These are phyloP conservation scores for Tetraneura akinire DNA, from an alignment of 1,140 invertebrate genomes.

Conservation along the genomic window DNA sequence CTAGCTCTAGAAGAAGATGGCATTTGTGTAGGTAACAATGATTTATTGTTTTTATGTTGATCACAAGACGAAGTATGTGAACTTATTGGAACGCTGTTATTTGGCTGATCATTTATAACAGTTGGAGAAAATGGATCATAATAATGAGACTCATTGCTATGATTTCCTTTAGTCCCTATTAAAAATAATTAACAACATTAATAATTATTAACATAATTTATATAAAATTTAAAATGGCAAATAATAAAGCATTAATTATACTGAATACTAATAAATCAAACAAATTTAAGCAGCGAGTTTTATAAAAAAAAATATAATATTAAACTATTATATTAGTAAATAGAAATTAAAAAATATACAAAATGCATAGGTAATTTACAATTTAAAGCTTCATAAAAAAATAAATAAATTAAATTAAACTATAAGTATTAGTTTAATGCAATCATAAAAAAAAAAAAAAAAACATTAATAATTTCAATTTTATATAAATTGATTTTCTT, in stretches of 20 bases:
- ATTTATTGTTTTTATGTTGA: constrained; percentile 58
- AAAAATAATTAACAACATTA: not conserved
- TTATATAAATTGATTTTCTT: too few relatives aligned
- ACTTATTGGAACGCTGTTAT: constrained; percentile 19
- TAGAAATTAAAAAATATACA: not conserved
- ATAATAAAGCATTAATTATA: not conserved
- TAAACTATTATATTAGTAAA: not conserved
- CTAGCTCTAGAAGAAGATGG: constrained; percentile 73
- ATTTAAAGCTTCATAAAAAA: not conserved
- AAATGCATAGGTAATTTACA: not conserved
- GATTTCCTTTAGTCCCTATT: constrained; percentile 43
- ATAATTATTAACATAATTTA: not conserved
- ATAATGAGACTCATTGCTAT: constrained; percentile 38
- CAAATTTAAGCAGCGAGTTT: not conserved
- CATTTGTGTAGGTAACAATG: constrained; percentile 66
- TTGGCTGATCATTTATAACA: constrained; percentile 19
- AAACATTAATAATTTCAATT: too few relatives aligned
- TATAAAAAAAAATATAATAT: not conserved
- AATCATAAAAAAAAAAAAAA: too few relatives aligned
- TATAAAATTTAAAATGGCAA: not conserved
- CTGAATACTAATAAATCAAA: not conserved
- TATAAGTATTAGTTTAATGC: too few relatives aligned
- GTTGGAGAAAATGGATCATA: constrained; percentile 44
- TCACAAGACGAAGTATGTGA: constrained; percentile 48
- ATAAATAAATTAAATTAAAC: too few relatives aligned